phyloP scores from a whole-genome alignment of 2,888 invertebrate species.

The Hirtodrosophila cameraria region DNA sequence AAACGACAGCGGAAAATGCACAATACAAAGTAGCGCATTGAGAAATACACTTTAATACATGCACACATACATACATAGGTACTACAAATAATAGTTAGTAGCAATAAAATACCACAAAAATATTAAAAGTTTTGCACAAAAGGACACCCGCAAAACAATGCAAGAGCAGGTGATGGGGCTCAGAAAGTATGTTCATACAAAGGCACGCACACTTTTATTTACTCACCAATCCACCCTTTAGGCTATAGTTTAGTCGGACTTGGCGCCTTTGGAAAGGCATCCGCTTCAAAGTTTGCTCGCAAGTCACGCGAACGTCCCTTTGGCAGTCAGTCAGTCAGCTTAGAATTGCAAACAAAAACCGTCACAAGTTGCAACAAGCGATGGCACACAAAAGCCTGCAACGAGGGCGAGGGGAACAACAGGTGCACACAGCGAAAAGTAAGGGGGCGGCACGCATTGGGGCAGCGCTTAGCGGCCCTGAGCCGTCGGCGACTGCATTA shows the following conservation, averaged over 20 bases:
- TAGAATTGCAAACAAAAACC: conserved; percentile 52
- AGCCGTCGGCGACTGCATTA: conserved; percentile 39
- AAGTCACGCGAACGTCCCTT: conserved; percentile 11
- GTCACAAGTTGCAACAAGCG: conserved; percentile 46
- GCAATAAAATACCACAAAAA: conserved; percentile 13
- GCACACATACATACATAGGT: too few species aligned
- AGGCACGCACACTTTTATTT: background rate
- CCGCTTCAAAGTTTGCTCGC: conserved; percentile 39
- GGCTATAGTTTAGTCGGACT: conserved; percentile 33
- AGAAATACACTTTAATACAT: too few species aligned
- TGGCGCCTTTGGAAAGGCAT: conserved; percentile 47
- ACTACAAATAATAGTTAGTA: too few species aligned
- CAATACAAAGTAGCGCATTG: too few species aligned
- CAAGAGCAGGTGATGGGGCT: conserved; percentile 33
- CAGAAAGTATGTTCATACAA: conserved; percentile 4
- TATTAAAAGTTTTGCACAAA: conserved; percentile 28
- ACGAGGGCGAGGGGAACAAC: conserved; percentile 1
- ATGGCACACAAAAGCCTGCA: conserved; percentile 22
- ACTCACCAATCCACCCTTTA: background rate
- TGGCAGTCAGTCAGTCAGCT: conserved; percentile 44
- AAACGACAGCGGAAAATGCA: too few species aligned
- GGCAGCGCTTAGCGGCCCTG: conserved; percentile 22
- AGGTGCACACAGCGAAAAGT: conserved; percentile 4
- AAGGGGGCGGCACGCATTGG: conserved; percentile 9
- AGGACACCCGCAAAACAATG: conserved; percentile 41